Percentiles rank a stretch among this genome's conserved stretches.
Conservation (phyloP, 2,113 vertebrate genomes). For the Malurus alboscapulatus region DNA sequence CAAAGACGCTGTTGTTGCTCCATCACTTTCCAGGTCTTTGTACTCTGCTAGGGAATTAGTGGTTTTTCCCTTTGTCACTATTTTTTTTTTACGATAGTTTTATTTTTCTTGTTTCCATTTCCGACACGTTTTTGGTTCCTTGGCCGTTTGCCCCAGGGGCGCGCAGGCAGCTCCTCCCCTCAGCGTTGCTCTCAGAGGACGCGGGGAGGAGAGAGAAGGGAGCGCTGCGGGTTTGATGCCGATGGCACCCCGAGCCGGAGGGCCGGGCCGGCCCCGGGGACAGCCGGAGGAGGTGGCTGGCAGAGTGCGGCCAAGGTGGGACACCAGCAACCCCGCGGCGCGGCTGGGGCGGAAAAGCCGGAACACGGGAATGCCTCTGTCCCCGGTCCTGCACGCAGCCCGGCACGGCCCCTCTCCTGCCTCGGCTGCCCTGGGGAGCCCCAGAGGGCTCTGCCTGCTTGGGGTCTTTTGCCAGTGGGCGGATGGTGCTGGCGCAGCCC, state of each 20-base stretch:
- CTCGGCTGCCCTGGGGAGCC: neutral
- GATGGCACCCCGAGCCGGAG: neutral
- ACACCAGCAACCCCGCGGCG: neutral
- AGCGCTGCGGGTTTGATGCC: neutral
- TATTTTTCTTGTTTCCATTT: neutral
- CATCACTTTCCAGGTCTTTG: constrained; percentile 59
- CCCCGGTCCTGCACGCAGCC: neutral
- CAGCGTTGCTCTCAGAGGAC: neutral
- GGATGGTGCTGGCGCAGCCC: neutral
- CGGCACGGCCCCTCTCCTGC: neutral
- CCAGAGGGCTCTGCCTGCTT: neutral
- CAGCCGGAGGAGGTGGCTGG: neutral
- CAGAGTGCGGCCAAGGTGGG: neutral
- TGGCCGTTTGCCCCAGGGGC: neutral
- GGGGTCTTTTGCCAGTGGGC: neutral
- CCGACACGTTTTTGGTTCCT: constrained; percentile 18
- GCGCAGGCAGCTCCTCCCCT: neutral
- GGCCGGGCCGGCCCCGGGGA: neutral
- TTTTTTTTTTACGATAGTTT: neutral
- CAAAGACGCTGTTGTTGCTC: constrained; percentile 75
- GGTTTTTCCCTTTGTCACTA: constrained; percentile 6
- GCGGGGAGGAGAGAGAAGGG: neutral
- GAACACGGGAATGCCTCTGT: neutral
- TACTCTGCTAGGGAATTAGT: constrained; percentile 43
- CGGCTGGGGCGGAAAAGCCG: neutral